A percentile compares a stretch with the other conserved stretches of the same genome.
Evolutionary conservation across 1,140 invertebrate species (phyloP).

Genomic region (Drosophila trapezifrons): DNA sequence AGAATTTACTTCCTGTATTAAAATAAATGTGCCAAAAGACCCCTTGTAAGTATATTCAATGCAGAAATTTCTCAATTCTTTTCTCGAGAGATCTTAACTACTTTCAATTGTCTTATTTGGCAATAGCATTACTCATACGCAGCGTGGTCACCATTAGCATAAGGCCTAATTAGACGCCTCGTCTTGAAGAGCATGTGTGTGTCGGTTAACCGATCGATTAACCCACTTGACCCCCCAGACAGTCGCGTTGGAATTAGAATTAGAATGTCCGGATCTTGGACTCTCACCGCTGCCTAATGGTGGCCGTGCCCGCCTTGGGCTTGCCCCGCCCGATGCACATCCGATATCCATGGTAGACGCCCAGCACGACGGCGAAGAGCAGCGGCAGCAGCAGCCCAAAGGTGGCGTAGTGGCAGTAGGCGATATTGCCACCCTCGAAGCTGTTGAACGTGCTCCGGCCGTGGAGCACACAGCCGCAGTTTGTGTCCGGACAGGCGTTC

Average conservation of each 20-base stretch:
- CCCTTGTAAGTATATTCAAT: no score
- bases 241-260: constrained; percentile 43
- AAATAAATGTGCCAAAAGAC: not conserved
- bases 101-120: constrained; percentile 44
- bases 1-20: not conserved
- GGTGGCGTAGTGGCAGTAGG: constrained; percentile 87
- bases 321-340: constrained; percentile 86
- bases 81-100: not conserved
- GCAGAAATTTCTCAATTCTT: not conserved
- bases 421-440: constrained; percentile 88
- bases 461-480: constrained; percentile 89
- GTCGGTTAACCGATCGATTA: constrained; percentile 54
- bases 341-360: constrained; percentile 88
- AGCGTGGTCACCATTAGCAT: constrained; percentile 57
- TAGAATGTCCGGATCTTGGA: constrained; percentile 22
- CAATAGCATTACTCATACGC: constrained; percentile 28
- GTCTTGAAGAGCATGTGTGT: constrained; percentile 34
- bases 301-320: constrained; percentile 85
- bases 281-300: constrained; percentile 86
- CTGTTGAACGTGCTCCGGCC: constrained; percentile 86
- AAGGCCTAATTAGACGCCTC: constrained; percentile 50
- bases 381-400: constrained; percentile 86
- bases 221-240: constrained; percentile 65
- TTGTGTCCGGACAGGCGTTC: constrained; percentile 87
- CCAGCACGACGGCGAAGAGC: constrained; percentile 86